Percentiles rank a stretch among this genome's conserved stretches.
Conservation (phyloP, 2,888 invertebrate species). For the Dione vanillae region DNA sequence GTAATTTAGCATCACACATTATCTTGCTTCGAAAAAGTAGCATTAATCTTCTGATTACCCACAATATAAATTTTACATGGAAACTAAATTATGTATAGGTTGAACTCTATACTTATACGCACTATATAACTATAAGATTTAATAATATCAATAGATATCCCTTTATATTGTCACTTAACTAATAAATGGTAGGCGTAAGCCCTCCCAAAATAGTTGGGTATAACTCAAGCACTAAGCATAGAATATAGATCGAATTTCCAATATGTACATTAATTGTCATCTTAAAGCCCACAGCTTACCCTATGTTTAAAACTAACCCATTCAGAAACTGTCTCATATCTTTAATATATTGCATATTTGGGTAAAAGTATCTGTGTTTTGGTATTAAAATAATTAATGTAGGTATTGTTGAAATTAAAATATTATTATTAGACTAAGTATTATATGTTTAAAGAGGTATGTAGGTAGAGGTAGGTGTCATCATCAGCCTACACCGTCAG, state of each 20-base stretch:
- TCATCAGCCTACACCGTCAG: no score
- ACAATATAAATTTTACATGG: no score
- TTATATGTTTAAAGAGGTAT: no score
- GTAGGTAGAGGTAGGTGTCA: no score
- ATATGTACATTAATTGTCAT: conserved; percentile 25
- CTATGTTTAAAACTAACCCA: conserved; percentile 18
- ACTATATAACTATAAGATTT: background rate
- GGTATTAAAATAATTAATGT: background rate
- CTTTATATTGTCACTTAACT: conserved; percentile 23
- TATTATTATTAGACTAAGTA: background rate
- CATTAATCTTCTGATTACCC: no score
- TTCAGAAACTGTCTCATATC: conserved; percentile 12
- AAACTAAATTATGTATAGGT: no score
- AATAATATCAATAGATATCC: conserved; percentile 9
- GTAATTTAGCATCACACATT: no score
- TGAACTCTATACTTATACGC: no score
- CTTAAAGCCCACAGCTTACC: conserved; percentile 20
- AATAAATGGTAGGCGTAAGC: conserved; percentile 10
- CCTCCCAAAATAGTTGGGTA: conserved; percentile 22
- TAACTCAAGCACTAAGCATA: conserved; percentile 10
- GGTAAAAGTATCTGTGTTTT: background rate
- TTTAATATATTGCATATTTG: conserved; percentile 17
- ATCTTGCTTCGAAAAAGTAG: no score
- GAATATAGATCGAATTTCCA: conserved; percentile 15
- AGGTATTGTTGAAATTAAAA: background rate